Base-by-base conservation (phyloP, 2,888 invertebrate species). In the Actias luna region DNA sequence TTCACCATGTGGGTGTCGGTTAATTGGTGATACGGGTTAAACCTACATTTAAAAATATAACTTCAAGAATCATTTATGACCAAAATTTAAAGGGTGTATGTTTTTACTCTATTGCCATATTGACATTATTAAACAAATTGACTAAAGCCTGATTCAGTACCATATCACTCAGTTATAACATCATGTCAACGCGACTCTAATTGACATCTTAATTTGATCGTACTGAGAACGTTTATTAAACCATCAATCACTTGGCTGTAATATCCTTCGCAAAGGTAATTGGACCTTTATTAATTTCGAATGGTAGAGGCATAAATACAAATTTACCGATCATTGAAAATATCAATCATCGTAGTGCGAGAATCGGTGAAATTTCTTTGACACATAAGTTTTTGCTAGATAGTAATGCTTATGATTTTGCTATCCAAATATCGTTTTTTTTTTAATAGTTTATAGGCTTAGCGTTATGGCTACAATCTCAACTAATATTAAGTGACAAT, bases 161-260 rank as follows among this genome's bases (percentile, higher is more conserved):
- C 2, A 22, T 50, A 50, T 25, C n/a, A 8, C 1, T n/a, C 29
- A 29, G 29, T 29, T 16, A 55, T 55, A 18, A 31, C n/a, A 31
- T 55, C 55, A 55, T 29, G 55, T 55, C 55, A 18, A 60, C 50
- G 18, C 27, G 59, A 66, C 63, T n/a, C n/a, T 65, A 61, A 65
- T n/a, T 70, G 72, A 76, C 73, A 63, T 67, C 57, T 75, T 72
- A 75, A 75, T 76, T 76, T 67, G 66, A 62, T 50, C 18, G 58
- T 12, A 29, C 12, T 60, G 14, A 27, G 29, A 4, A 25, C 52
- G 62, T 69, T 68, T 69, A 71, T 75, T 74, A 72, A 76, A 63
- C 52, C 74, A 69, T 74, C 71, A 72, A 70, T 74, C 72, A 65
- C 58, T 22, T 25, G 22, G 42, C 31, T 39, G 36, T 62, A 62